Conservation (phyloP, 1,140 invertebrate genomes). For the Phymastichus coffea region DNA sequence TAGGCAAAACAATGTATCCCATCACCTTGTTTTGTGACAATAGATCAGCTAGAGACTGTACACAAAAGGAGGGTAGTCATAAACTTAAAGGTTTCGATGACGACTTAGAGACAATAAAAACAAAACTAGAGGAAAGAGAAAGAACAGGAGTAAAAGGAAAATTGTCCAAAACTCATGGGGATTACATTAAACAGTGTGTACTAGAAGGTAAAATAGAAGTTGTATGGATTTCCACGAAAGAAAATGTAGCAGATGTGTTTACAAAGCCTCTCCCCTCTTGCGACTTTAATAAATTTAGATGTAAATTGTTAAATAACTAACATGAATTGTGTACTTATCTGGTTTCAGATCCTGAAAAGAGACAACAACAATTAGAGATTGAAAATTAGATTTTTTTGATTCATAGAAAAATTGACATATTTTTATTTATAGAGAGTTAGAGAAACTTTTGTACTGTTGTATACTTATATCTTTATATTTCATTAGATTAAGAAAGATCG, state of each 20-base stretch:
- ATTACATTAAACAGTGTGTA: constrained; percentile 3
- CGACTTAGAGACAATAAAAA: not conserved
- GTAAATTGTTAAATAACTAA: not conserved
- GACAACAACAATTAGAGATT: too few relatives aligned
- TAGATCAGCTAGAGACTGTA: constrained; percentile 3
- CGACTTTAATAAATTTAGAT: not conserved
- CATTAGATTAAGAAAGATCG: too few relatives aligned
- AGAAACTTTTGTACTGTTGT: too few relatives aligned
- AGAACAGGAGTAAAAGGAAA: not conserved
- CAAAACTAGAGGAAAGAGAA: not conserved
- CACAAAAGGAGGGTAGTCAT: constrained; percentile 18
- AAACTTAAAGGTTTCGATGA: constrained; percentile 22
- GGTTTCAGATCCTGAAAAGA: too few relatives aligned
- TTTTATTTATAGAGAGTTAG: too few relatives aligned
- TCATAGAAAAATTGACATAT: too few relatives aligned
- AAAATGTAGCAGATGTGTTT: constrained; percentile 6
- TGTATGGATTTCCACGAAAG: not conserved
- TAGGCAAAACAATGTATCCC: constrained; percentile 6
- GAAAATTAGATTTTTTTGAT: too few relatives aligned
- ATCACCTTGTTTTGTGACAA: constrained; percentile 14
- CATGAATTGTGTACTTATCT: too few relatives aligned
- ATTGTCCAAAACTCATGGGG: not conserved
- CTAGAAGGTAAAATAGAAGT: not conserved
- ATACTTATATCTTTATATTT: too few relatives aligned
- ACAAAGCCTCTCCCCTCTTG: not conserved